These are phyloP conservation scores for Elegia similella DNA, from an alignment of 2,888 invertebrate species.

Conservation along the genomic window DNA sequence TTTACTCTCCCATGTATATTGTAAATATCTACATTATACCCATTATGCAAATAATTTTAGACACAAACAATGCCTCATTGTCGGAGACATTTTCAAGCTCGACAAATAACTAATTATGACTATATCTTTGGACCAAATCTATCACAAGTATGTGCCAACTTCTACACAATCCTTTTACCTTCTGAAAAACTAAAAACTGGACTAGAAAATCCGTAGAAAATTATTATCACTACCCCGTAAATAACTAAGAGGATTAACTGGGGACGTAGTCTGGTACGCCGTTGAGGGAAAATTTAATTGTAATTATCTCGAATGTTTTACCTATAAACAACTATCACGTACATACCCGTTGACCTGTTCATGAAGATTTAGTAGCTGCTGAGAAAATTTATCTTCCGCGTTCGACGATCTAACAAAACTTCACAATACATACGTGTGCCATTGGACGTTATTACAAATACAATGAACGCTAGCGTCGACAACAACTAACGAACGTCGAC, in stretches of 20 bases:
- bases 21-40: no score
- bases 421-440: slow-evolving; percentile 5
- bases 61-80: no score
- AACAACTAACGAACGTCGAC: slow-evolving; percentile 39
- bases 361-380: background rate
- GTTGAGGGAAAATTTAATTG: no score
- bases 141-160: slow-evolving; percentile 1
- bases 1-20: no score
- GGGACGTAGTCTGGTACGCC: no score
- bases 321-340: no score
- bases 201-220: background rate
- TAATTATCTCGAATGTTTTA: no score
- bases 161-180: background rate
- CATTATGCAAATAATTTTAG: no score
- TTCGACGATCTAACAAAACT: background rate
- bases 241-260: no score
- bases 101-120: background rate
- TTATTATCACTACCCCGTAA: no score
- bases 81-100: background rate
- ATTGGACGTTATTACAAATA: slow-evolving; percentile 27
- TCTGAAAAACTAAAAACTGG: background rate
- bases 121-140: slow-evolving; percentile 14
- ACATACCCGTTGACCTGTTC: no score
- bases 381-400: background rate
- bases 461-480: slow-evolving; percentile 30